A percentile compares a stretch with the other conserved stretches of the same genome.
These are phyloP conservation scores for Schizopygopsis pylzovi DNA, from an alignment of 2,797 vertebrate species.

Conservation along the genomic window DNA sequence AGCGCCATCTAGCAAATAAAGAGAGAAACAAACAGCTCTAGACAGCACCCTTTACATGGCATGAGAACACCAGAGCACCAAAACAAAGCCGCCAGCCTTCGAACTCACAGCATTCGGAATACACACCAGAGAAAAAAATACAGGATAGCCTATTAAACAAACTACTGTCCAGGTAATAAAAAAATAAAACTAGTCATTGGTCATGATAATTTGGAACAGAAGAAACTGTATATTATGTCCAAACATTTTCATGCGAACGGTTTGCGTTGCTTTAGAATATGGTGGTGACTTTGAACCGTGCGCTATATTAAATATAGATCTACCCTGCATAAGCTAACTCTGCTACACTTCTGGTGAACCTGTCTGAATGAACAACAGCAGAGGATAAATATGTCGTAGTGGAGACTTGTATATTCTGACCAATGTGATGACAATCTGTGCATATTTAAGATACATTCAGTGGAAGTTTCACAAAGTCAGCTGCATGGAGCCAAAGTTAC, in stretches of 20 bases:
- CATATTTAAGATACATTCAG: neutral
- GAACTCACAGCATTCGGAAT: slow-evolving; percentile 9
- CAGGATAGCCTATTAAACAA: neutral
- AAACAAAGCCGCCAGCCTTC: slow-evolving; percentile 61
- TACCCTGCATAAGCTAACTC: neutral
- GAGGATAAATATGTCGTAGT: neutral
- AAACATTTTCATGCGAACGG: neutral
- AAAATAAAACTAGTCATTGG: neutral
- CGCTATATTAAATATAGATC: neutral
- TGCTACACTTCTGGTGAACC: neutral
- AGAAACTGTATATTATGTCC: neutral
- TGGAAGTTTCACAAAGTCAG: neutral
- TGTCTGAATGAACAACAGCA: neutral
- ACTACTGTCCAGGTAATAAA: neutral
- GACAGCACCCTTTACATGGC: slow-evolving; percentile 60
- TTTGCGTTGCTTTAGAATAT: neutral
- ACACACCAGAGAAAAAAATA: neutral
- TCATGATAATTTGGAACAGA: neutral
- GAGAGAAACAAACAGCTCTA: slow-evolving; percentile 79
- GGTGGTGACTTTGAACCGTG: neutral
- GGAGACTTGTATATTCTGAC: neutral
- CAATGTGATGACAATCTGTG: neutral
- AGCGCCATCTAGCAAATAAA: slow-evolving; percentile 97
- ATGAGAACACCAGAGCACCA: slow-evolving; percentile 59
- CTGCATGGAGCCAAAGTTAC: neutral